Percentiles rank a stretch among this genome's conserved stretches.
Evolutionary conservation across 2,113 vertebrate species (phyloP).

Genomic region (Brachyistius frenatus): DNA sequence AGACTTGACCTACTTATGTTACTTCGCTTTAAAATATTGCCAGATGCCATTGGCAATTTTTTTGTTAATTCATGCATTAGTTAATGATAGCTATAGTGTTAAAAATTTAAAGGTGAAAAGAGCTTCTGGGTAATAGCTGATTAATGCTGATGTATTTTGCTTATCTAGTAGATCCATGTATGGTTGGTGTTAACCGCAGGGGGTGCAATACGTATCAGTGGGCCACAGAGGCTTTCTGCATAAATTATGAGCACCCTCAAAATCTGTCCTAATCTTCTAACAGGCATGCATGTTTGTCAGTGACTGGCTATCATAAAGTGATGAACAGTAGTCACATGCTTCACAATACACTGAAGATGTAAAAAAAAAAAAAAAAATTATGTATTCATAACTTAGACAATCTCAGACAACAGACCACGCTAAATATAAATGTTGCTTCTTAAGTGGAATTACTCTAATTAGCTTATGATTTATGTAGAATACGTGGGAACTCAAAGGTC

Average conservation of each 20-base stretch:
- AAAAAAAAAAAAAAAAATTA: too few relatives aligned
- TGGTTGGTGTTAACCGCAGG: constrained; percentile 48
- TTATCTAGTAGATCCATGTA: constrained; percentile 52
- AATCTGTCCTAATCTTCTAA: constrained; percentile 33
- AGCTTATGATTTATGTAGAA: constrained; percentile 30
- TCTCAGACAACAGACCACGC: background rate
- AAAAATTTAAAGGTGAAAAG: constrained; percentile 39
- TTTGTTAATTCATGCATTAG: constrained; percentile 42
- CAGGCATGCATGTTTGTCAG: constrained; percentile 24
- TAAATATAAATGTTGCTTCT: constrained; percentile 26
- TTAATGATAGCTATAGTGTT: constrained; percentile 34
- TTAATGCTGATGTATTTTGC: constrained; percentile 67
- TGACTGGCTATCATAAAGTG: constrained; percentile 39
- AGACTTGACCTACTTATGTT: constrained; percentile 29
- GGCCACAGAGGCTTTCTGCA: constrained; percentile 50
- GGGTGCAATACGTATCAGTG: constrained; percentile 31
- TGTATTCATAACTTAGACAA: background rate
- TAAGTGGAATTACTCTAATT: constrained; percentile 18
- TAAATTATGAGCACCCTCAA: constrained; percentile 39
- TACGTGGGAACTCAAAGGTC: constrained; percentile 7
- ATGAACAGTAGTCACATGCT: constrained; percentile 19
- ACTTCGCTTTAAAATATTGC: constrained; percentile 14
- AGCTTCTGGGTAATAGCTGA: constrained; percentile 56
- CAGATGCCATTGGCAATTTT: background rate
- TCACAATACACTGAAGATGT: constrained; percentile 16